These are phyloP conservation scores for Sarotherodon lohbergeri DNA, from an alignment of 2,113 vertebrate species.

Conservation along the genomic window DNA sequence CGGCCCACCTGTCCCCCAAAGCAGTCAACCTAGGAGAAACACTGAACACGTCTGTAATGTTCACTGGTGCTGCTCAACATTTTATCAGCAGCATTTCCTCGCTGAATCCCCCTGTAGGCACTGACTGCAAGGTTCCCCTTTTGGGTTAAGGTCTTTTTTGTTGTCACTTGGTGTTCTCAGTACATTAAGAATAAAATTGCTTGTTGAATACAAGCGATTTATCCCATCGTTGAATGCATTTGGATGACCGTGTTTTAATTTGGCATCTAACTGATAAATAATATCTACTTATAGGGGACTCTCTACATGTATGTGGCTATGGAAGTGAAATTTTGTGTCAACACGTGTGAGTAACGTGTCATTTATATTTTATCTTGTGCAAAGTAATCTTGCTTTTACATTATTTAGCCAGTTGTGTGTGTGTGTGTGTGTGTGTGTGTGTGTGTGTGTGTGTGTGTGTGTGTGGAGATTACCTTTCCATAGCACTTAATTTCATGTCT, in stretches of 20 bases:
- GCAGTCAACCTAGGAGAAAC: background rate
- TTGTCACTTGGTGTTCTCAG: background rate
- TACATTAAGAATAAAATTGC: background rate
- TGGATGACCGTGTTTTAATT: background rate
- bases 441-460: background rate
- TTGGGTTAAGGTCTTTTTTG: background rate
- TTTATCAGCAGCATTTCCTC: background rate
- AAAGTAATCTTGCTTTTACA: background rate
- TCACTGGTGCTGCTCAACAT: background rate
- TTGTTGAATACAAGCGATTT: background rate
- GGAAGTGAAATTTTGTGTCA: background rate
- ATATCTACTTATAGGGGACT: background rate
- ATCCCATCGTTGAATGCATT: background rate
- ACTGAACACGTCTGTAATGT: background rate
- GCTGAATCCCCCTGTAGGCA: conserved; percentile 5
- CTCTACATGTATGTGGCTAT: background rate
- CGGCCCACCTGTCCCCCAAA: background rate
- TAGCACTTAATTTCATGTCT: conserved; percentile 14
- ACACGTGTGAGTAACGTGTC: background rate
- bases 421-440: background rate
- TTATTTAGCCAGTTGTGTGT: background rate
- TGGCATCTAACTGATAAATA: background rate
- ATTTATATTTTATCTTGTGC: background rate
- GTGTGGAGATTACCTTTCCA: background rate
- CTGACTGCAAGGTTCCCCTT: background rate